Base-by-base conservation (phyloP, 1,140 invertebrate species). In the Hyles euphorbiae region DNA sequence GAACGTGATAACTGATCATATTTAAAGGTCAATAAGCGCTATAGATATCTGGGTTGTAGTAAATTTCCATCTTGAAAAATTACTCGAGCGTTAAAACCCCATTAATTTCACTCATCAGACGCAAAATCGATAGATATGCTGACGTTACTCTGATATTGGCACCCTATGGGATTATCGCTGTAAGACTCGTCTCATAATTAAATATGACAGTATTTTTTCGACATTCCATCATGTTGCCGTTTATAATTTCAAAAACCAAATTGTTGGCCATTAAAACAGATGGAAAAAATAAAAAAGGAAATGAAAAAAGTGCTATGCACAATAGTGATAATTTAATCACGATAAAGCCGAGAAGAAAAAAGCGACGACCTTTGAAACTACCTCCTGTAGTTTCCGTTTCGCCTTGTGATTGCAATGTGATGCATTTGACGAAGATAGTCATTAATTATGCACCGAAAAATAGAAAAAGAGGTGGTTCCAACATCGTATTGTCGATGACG, bases 181-280 rank as follows among this genome's bases (percentile, higher is more conserved):
- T 49, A 3, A 6, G 12, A 47, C 4, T 47, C 10, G 46, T 4
- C 10, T 6, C 3, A 36, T 34, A 56, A 58, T 33, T 22, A 22
- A 40, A 40, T 8, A 40, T 40, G 36, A 5, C 36, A 40, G 36
- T 40, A 40, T 40, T 40, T 40, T 40, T 40, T 2, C 36, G 8
- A 40, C 2, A 40, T 40, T 8, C 1, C 4, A 74, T 55, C 6
- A 83, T 84, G 81, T 60, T 86, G 45, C 84, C 81, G 12, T 74
- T 81, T 69, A 47, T 87, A 40, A 78, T 81, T 67, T 81, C 80
- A 2, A 83, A 82, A 67, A 76, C 78, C 0, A 84, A 83, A 70
- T 56, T 81, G 5, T 61, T 84, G n/a, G 71, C 81, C 56, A 65
- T 76, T 36, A 83, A 72, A 58, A 78, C 65, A 61, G 61, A 76